These are phyloP conservation scores for Pachycephus smyrnensis DNA, from an alignment of 2,888 invertebrate species.

Conservation along the genomic window DNA sequence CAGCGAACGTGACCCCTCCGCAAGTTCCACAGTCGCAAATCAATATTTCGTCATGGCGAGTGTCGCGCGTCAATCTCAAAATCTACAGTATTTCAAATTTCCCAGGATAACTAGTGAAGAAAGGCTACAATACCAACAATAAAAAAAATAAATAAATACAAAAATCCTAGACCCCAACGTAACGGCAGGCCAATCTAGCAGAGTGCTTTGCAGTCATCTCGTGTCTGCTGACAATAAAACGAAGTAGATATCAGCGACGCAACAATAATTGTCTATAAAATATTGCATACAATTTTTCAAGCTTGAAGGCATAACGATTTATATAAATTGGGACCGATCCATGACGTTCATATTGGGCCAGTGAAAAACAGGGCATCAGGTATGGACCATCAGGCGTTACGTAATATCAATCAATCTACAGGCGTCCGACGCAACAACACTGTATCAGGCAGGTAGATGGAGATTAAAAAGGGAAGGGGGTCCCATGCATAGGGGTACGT, in stretches of 20 bases:
- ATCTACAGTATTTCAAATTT: not conserved
- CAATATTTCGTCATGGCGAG: not conserved
- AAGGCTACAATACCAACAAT: not conserved
- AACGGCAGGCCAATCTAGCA: not conserved
- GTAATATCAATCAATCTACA: too few relatives aligned
- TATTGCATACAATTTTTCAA: not conserved
- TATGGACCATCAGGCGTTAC: too few relatives aligned
- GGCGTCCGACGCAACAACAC: too few relatives aligned
- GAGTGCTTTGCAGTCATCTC: not conserved
- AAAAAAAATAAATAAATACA: not conserved
- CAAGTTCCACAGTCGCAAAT: not conserved
- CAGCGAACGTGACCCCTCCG: not conserved
- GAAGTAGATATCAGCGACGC: not conserved
- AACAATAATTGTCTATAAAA: not conserved
- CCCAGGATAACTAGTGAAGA: not conserved
- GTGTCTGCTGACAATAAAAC: constrained; percentile 5
- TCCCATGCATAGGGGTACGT: not conserved
- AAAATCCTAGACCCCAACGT: not conserved
- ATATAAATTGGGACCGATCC: not conserved
- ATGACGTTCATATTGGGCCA: not conserved
- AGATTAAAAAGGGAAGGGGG: too few relatives aligned
- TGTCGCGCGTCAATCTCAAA: not conserved
- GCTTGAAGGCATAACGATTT: not conserved
- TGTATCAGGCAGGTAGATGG: too few relatives aligned
- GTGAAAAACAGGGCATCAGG: not conserved